Evolutionary conservation across 2,113 vertebrate genomes (phyloP).

Genomic region (Calidris pugnax): DNA sequence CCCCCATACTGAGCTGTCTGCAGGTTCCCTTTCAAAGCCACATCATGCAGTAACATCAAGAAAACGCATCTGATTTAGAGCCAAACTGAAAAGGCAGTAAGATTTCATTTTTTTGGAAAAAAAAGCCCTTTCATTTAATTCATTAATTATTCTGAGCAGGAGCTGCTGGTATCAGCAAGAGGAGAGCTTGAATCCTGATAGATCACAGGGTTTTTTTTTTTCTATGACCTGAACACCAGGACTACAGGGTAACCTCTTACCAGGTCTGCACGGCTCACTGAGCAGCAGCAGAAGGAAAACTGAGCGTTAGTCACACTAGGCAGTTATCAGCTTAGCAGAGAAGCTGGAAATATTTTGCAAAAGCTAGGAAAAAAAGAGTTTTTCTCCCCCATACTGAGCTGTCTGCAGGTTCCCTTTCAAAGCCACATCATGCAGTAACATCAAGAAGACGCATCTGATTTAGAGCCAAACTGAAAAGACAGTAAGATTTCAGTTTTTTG

Average conservation of each 20-base stretch:
- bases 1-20: neutral
- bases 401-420: slow-evolving; percentile 25
- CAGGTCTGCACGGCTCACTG: too few species aligned
- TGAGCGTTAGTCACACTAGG: too few species aligned
- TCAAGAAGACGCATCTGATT: neutral
- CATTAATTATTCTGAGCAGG: too few species aligned
- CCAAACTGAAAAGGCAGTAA: neutral
- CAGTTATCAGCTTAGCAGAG: too few species aligned
- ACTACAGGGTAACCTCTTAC: neutral
- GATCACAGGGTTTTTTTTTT: neutral
- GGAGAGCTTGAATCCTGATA: neutral
- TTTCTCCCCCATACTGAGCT: neutral
- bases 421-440: neutral
- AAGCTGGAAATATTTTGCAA: too few species aligned
- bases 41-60: neutral
- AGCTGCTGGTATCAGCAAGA: slow-evolving; percentile 47
- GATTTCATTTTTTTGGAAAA: too few species aligned
- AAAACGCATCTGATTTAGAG: neutral
- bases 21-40: slow-evolving; percentile 21
- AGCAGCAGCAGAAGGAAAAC: too few species aligned
- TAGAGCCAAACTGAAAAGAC: neutral
- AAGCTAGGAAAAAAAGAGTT: neutral
- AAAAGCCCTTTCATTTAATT: too few species aligned
- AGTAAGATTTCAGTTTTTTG: too few species aligned
- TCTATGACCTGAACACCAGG: neutral